Conservation (phyloP, 2,113 vertebrate genomes). For the Mellivora capensis region DNA sequence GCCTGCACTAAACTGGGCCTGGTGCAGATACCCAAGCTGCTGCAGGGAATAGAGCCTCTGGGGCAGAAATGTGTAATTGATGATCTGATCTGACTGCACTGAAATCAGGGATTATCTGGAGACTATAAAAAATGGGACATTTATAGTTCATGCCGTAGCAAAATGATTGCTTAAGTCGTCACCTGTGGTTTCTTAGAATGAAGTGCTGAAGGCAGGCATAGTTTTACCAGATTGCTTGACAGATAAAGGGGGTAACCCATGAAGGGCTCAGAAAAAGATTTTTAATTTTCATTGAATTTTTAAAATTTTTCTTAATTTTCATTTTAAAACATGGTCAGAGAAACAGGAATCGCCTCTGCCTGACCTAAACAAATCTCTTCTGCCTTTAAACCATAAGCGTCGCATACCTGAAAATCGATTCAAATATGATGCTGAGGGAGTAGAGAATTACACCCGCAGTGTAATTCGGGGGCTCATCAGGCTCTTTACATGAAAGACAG, state of each 20-base stretch:
- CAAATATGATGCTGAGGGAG: neutral
- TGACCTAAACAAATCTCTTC: neutral
- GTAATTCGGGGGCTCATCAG: neutral
- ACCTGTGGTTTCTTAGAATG: neutral
- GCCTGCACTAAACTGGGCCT: neutral
- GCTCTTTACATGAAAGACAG: neutral
- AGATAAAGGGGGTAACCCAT: neutral
- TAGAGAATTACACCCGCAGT: neutral
- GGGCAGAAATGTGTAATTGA: neutral
- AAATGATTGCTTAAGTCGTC: neutral
- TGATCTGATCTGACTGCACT: neutral
- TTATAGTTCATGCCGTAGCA: neutral
- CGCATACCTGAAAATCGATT: neutral
- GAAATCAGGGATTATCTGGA: neutral
- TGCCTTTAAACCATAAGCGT: neutral
- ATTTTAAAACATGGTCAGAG: neutral
- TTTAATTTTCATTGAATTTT: neutral
- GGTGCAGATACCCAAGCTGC: neutral
- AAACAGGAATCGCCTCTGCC: neutral
- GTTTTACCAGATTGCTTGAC: neutral
- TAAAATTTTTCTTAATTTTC: neutral
- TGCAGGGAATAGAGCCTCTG: neutral
- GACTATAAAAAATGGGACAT: neutral
- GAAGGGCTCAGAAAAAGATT: neutral
- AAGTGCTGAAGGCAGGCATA: too few species aligned